Evolutionary conservation across 2,888 invertebrate species (phyloP), one percentile per base, ranked within the genome.

Genomic region (Strigamia crassipes): DNA sequence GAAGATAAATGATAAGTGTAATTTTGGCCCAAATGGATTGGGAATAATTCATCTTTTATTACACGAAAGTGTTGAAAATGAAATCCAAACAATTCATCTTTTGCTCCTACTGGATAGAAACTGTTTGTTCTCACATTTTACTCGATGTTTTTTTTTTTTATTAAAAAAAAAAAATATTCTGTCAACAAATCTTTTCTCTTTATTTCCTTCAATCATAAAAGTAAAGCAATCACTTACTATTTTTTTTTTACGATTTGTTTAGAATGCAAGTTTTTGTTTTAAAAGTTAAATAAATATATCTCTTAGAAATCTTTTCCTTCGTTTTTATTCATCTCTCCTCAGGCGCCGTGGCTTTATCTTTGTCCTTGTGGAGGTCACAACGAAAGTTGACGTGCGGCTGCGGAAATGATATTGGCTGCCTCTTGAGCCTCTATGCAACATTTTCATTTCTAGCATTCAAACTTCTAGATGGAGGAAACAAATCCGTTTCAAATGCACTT

Each of bases 321-420:
- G 23, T 73, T 66, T 73, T 73, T 73, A 73, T 73, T 73, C 73
- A 73, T 73, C 73, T 31, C 31, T 73, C 15, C 51, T 73, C 31
- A 27, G 73, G 73, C 27, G 27, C 73, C 10, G 3, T 73, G 13
- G 73, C n/a, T 73, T 73, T 73, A 73, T 73, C 73, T 73, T 31
- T 73, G 73, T 73, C 73, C 73, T 73, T 73, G 73, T 31, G n/a
- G n/a, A 73, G 73, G 73, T 73, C 73, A 73, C 73, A 73, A 73
- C 23, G 73, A 73, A 73, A 73, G 73, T 73, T 73, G 73, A 73
- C 27, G 27, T 73, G 73, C 73, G 73, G 23, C 73, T 73, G 73
- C 27, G 73, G 73, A 73, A 73, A 73, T 73, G 73, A 73, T 73
- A 73, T 73, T 27, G 73, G 73, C 73, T 73, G 73, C 73, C 73